These are phyloP conservation scores for Tyto alba DNA, from an alignment of 2,113 vertebrate species.

Conservation along the genomic window DNA sequence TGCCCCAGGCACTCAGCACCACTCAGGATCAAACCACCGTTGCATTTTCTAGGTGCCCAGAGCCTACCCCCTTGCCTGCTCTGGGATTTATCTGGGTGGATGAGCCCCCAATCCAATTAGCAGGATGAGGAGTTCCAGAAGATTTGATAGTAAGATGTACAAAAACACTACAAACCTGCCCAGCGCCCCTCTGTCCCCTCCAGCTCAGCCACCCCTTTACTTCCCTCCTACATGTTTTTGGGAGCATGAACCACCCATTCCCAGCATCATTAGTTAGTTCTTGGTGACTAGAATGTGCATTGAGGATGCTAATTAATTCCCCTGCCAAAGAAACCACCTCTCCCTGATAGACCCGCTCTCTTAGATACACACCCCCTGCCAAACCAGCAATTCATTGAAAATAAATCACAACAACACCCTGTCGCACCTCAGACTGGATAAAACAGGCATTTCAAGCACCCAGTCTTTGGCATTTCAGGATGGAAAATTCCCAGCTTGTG, in stretches of 20 bases:
- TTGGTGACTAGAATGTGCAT: not conserved
- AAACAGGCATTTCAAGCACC: not conserved
- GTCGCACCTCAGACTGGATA: not conserved
- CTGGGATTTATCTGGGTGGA: not conserved
- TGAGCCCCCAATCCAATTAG: not conserved
- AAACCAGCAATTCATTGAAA: not conserved
- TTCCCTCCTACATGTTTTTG: not conserved
- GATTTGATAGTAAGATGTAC: not conserved
- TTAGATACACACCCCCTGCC: not conserved
- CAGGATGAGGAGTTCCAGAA: not conserved
- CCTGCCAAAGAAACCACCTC: not conserved
- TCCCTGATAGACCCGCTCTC: not conserved
- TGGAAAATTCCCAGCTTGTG: conserved; percentile 23
- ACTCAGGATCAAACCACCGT: not conserved
- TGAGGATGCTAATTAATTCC: not conserved
- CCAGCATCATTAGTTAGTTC: not conserved
- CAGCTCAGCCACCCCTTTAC: not conserved
- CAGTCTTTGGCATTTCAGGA: not conserved
- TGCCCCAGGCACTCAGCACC: not conserved
- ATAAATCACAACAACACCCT: not conserved
- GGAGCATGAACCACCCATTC: not conserved
- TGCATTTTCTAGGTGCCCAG: not conserved
- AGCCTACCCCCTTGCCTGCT: not conserved
- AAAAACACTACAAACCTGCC: not conserved
- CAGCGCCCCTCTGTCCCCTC: not conserved